phyloP scores from a whole-genome alignment of 1,140 invertebrate species.

The Capitella teleta region DNA sequence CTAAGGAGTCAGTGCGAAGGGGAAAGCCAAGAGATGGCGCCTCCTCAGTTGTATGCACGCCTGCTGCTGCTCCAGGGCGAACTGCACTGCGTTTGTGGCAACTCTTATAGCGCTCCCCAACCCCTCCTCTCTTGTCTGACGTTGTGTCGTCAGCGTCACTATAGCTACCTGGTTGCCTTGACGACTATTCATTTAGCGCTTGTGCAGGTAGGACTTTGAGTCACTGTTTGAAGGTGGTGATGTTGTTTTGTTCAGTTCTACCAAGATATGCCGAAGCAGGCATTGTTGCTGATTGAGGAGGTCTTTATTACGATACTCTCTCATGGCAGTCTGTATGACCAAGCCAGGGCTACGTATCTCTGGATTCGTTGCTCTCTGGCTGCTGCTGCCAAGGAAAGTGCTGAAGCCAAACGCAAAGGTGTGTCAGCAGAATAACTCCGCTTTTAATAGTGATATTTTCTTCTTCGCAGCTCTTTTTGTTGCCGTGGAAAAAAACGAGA shows the following conservation, averaged over 20 bases:
- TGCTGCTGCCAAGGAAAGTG: neutral
- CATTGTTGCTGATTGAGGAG: slow-evolving; percentile 54
- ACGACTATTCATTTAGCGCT: slow-evolving; percentile 69
- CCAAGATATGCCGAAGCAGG: slow-evolving; percentile 61
- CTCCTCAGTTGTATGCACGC: slow-evolving; percentile 25
- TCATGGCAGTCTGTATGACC: slow-evolving; percentile 69
- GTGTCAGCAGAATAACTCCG: neutral
- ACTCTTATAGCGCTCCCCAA: slow-evolving; percentile 46
- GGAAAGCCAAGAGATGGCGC: neutral
- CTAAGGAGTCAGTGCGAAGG: neutral
- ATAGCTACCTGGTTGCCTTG: slow-evolving; percentile 61
- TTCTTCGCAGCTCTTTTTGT: neutral
- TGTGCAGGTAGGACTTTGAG: slow-evolving; percentile 44
- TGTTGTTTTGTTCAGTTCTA: slow-evolving; percentile 47
- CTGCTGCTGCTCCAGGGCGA: slow-evolving; percentile 62
- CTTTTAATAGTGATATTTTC: neutral
- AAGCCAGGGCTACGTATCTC: slow-evolving; percentile 52
- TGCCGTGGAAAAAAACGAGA: neutral
- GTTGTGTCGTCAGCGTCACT: slow-evolving; percentile 57
- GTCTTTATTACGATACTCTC: slow-evolving; percentile 60
- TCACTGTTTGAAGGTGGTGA: slow-evolving; percentile 1
- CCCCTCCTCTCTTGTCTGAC: slow-evolving; percentile 59
- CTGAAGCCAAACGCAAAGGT: neutral
- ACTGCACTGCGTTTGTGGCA: slow-evolving; percentile 51
- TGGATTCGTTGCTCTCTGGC: slow-evolving; percentile 31